Conservation (phyloP, 2,888 invertebrate species). For the Phytoseiulus persimilis region DNA sequence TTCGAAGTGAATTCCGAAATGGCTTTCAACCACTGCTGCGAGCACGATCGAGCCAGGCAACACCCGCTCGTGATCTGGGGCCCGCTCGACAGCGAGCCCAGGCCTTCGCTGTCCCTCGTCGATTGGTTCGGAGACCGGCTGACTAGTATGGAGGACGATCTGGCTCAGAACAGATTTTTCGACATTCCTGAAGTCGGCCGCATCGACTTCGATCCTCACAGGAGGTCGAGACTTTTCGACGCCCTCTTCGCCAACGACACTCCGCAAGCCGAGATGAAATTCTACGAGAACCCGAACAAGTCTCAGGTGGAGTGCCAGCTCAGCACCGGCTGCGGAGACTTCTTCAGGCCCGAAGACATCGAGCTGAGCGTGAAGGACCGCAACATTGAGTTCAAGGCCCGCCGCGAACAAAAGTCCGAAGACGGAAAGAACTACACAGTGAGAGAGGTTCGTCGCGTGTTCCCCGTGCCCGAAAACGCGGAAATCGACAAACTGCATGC, state of each 20-base stretch:
- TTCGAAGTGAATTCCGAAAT: background rate
- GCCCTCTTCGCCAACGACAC: background rate
- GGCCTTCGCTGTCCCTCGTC: background rate
- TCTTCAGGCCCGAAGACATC: conserved; percentile 25
- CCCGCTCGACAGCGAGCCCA: background rate
- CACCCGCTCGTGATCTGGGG: background rate
- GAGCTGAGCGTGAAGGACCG: conserved; percentile 13
- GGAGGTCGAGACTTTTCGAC: conserved; percentile 19
- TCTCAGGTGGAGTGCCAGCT: conserved; percentile 10
- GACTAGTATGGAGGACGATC: conserved; percentile 11
- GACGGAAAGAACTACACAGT: conserved; percentile 18
- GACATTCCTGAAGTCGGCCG: background rate
- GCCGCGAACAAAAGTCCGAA: conserved; percentile 33
- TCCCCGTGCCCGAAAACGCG: background rate
- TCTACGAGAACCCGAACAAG: conserved; percentile 12
- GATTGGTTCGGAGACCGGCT: conserved; percentile 6
- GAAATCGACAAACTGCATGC: conserved; percentile 23
- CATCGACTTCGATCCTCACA: background rate
- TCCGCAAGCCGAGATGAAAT: background rate
- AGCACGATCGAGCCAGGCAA: background rate
- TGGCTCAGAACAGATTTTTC: background rate
- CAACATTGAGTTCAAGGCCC: conserved; percentile 22
- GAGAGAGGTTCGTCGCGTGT: conserved; percentile 15
- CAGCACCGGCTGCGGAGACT: conserved; percentile 32
- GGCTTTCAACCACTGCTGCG: background rate